These are phyloP conservation scores for Zosterops borbonicus DNA, from an alignment of 2,113 vertebrate species.

Conservation along the genomic window DNA sequence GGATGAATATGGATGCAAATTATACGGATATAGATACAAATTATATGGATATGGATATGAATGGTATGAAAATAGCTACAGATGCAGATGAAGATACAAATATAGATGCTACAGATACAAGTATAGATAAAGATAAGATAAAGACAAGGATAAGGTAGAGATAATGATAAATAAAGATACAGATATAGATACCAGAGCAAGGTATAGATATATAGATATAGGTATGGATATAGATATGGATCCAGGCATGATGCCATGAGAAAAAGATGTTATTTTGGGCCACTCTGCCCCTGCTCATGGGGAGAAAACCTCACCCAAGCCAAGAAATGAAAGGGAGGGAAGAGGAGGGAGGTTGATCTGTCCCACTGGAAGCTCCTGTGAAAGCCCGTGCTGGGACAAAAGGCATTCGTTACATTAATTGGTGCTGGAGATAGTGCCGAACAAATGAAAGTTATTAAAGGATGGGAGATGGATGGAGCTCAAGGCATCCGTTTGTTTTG, in stretches of 20 bases:
- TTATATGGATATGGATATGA: not conserved
- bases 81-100: not conserved
- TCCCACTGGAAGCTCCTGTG: not conserved
- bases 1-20: not conserved
- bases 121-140: not conserved
- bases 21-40: not conserved
- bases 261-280: not conserved
- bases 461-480: conserved; percentile 59
- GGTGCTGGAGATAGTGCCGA: conserved; percentile 15
- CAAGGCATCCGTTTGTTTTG: conserved; percentile 61
- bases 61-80: not conserved
- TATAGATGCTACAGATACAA: not conserved
- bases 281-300: not conserved
- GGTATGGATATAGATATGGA: not conserved
- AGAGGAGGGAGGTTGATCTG: not conserved
- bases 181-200: not conserved
- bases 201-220: not conserved
- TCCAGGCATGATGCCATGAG: not conserved
- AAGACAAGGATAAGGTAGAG: not conserved
- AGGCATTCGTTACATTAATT: conserved; percentile 63
- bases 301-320: not conserved
- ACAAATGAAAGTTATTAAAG: conserved; percentile 74
- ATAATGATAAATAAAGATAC: not conserved
- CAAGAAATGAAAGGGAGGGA: not conserved
- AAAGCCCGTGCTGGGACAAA: conserved; percentile 14